These are phyloP conservation scores for Polylopha cassiicola DNA, from an alignment of 2,888 invertebrate genomes.

Conservation along the genomic window DNA sequence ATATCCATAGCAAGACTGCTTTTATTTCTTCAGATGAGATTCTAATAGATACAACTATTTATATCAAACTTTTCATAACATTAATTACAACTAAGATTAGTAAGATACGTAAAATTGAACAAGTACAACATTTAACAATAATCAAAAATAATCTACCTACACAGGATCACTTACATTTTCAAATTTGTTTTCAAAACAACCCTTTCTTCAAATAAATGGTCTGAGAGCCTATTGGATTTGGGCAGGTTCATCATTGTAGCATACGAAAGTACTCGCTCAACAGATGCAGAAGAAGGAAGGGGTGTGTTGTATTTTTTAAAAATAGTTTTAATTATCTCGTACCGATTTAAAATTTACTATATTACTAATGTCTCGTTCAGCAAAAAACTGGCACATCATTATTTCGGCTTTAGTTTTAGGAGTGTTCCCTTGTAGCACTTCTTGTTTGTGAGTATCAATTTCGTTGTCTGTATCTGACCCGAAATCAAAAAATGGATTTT, in stretches of 20 bases:
- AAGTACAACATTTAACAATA: too few species aligned
- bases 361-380: neutral
- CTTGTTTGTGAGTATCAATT: too few species aligned
- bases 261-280: conserved; percentile 1
- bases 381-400: conserved; percentile 2
- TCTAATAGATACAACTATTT: too few species aligned
- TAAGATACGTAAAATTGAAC: too few species aligned
- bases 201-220: conserved; percentile 1
- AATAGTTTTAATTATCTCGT: neutral
- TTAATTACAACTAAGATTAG: too few species aligned
- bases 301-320: conserved; percentile 1
- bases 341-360: neutral
- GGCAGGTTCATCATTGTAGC: conserved; percentile 1
- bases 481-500: conserved; percentile 6
- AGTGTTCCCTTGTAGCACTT: too few species aligned
- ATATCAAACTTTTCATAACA: too few species aligned
- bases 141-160: too few species aligned
- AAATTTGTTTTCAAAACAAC: conserved; percentile 3
- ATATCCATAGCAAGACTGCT: too few species aligned
- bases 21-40: too few species aligned
- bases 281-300: neutral
- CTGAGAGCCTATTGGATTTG: conserved; percentile 1
- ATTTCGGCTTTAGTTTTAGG: neutral
- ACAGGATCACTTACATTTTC: too few species aligned
- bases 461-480: neutral